phyloP scores from a whole-genome alignment of 1,140 invertebrate genomes.

The Homalodisca vitripennis region DNA sequence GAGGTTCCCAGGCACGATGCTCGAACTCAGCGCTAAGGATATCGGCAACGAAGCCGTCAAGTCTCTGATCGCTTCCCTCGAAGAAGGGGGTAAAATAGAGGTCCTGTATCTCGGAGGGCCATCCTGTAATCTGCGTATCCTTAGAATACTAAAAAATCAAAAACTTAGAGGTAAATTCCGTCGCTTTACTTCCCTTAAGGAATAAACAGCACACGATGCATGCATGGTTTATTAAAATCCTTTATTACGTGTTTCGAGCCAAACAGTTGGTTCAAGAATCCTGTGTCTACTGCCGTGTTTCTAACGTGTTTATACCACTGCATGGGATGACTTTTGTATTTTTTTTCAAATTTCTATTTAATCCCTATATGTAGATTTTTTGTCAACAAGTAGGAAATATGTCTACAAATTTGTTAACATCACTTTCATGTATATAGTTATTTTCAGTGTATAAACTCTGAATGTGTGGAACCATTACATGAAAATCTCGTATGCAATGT shows the following conservation, averaged over 20 bases:
- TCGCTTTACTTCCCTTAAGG: constrained; percentile 31
- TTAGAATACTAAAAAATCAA: constrained; percentile 31
- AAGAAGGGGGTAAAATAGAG: constrained; percentile 50
- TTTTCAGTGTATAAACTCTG: no score
- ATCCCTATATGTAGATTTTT: background rate
- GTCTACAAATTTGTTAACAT: no score
- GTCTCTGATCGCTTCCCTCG: constrained; percentile 47
- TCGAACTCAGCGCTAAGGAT: constrained; percentile 51
- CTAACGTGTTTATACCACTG: no score
- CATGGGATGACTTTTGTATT: background rate
- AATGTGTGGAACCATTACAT: no score
- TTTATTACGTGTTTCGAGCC: background rate
- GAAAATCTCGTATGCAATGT: no score
- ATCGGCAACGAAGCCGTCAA: constrained; percentile 49
- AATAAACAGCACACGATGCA: constrained; percentile 1
- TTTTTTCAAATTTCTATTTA: background rate
- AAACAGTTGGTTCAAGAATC: background rate
- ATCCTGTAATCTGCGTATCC: constrained; percentile 41
- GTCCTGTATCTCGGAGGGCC: constrained; percentile 50
- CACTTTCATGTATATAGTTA: no score
- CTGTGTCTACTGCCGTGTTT: background rate
- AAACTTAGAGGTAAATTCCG: constrained; percentile 30
- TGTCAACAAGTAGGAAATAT: background rate
- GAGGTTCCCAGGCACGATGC: constrained; percentile 46
- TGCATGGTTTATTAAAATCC: background rate